Evolutionary conservation across 2,113 vertebrate genomes (phyloP), one percentile per base, ranked within the genome.

Genomic region (Phoenicopterus ruber): DNA sequence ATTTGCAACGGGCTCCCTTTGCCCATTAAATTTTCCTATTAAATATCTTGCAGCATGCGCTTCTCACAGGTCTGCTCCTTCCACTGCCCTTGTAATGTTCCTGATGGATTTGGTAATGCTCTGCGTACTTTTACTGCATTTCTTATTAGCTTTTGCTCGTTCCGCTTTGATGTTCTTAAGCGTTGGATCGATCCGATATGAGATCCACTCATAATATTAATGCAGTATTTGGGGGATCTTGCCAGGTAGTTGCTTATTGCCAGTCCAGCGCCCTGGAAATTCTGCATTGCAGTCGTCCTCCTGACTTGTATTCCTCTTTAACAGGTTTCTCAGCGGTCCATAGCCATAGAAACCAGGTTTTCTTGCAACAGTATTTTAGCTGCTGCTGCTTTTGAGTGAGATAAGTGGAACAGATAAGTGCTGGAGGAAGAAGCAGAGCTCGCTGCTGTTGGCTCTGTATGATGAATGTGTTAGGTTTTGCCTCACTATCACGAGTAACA

Each of bases 311-410:
- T 61, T 74, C 42, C 38, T 47, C 55, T 47, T 38, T 57, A 67
- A 40, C 1, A 1, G 34, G 16, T 52, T 69, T 79, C n/a, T 79
- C 49, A n/a, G 66, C 29, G 57, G 42, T 55, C 74, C 38, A 59
- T 66, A 73, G 42, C 42, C 61, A 65, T 59, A 40, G 89, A 79
- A 95, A 90, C 86, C 50, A 86, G 91, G 47, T 90, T 29, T 47
- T 52, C 55, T 36, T 77, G 72, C 49, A 32, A 22, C 1, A 2
- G 32, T 40, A 40, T 46, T 94, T 85, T 34, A 47, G 54, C 65
- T 55, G 32, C 82, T 67, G 26, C 52, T 89, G 77, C 62, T 81
- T 91, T 78, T 63, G 49, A 88, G 76, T 47, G 83, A 82, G 38
- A 14, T 31, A 34, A 32, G 31, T 57, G 67, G 83, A 88, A 49